A percentile compares a stretch with the other conserved stretches of the same genome.
Conservation (phyloP, 2,113 vertebrate genomes). For the Glaucidium brasilianum region DNA sequence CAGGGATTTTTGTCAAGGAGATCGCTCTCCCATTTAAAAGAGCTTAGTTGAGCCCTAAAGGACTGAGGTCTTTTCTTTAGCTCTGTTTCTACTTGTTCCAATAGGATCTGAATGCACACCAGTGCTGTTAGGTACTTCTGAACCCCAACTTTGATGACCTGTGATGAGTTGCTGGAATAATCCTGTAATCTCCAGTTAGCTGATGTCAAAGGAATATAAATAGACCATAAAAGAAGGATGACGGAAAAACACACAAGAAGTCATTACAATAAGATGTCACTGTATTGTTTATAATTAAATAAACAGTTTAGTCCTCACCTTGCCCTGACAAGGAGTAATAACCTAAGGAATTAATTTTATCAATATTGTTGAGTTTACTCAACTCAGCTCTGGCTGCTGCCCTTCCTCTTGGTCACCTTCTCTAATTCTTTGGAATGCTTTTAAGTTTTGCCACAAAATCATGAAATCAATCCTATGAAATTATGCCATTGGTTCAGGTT, state of each 20-base stretch:
- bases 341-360: slow-evolving; percentile 34
- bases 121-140: neutral
- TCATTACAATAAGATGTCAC: slow-evolving; percentile 33
- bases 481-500: neutral
- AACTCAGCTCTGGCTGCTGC: neutral
- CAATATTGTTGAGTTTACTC: slow-evolving; percentile 17
- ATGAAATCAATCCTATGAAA: neutral
- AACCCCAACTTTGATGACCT: neutral
- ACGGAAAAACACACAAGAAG: neutral
- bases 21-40: slow-evolving; percentile 5
- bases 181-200: slow-evolving; percentile 37
- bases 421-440: slow-evolving; percentile 46
- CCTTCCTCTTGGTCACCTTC: neutral
- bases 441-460: slow-evolving; percentile 22
- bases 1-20: slow-evolving; percentile 14
- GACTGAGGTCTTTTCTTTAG: neutral
- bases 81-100: neutral
- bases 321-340: neutral
- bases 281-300: neutral
- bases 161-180: slow-evolving; percentile 21
- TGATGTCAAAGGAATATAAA: slow-evolving; percentile 22
- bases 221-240: neutral
- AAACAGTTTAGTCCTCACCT: neutral
- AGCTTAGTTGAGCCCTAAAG: neutral
- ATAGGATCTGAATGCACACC: neutral